Evolutionary conservation across 2,888 invertebrate species (phyloP).

Genomic region (Apamea monoglypha): DNA sequence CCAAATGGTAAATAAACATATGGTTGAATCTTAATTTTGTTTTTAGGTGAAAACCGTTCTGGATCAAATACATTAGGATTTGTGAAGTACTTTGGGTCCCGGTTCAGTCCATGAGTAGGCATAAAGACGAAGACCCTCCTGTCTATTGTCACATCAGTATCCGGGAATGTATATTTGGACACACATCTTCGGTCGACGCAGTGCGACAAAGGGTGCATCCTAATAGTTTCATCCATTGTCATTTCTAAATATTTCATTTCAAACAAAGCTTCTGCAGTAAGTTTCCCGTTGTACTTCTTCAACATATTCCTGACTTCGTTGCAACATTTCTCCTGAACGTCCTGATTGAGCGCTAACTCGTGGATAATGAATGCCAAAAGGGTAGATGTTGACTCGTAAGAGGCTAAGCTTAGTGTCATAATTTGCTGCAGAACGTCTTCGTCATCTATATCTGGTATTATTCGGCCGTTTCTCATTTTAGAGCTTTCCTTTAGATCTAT

Average conservation of each 20-base stretch:
- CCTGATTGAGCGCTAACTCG: conserved; percentile 13
- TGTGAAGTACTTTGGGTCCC: conserved; percentile 7
- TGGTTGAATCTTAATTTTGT: conserved; percentile 8
- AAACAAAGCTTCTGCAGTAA: conserved; percentile 2
- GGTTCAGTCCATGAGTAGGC: conserved; percentile 9
- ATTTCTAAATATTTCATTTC: conserved; percentile 30
- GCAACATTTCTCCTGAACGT: conserved; percentile 23
- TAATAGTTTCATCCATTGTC: conserved; percentile 7
- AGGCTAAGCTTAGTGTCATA: conserved; percentile 1
- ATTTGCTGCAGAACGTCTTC: conserved; percentile 1
- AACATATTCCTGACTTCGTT: conserved; percentile 18
- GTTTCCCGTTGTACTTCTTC: not conserved
- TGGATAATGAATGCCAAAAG: conserved; percentile 1
- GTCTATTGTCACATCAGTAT: conserved; percentile 13
- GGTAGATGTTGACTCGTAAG: not conserved
- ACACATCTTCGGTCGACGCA: conserved; percentile 14
- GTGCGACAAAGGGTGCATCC: not conserved
- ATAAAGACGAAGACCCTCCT: conserved; percentile 1
- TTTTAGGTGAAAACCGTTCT: conserved; percentile 9
- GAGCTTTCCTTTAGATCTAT: conserved; percentile 1
- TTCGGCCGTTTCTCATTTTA: not conserved
- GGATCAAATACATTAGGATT: conserved; percentile 13
- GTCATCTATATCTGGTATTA: conserved; percentile 5
- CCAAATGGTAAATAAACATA: no score
- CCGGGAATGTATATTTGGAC: conserved; percentile 10